Percentiles rank a stretch among this genome's conserved stretches.
phyloP scores from a whole-genome alignment of 2,888 invertebrate genomes.

The Iselma pallidipennis region DNA sequence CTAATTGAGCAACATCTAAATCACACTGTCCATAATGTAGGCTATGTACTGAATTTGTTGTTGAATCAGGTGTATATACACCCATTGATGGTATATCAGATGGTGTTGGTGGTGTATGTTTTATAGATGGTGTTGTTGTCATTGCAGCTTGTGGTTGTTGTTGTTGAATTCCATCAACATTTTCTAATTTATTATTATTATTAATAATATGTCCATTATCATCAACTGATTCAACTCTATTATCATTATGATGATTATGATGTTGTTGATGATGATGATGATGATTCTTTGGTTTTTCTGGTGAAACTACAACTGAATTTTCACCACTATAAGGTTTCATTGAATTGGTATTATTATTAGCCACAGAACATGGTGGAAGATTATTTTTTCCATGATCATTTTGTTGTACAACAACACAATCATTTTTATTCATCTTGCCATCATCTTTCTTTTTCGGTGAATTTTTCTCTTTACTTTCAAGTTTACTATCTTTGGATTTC shows the following conservation, averaged over 20 bases:
- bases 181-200: slow-evolving; percentile 9
- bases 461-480: slow-evolving; percentile 36
- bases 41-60: slow-evolving; percentile 79
- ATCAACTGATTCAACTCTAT: slow-evolving; percentile 15
- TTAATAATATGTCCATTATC: slow-evolving; percentile 13
- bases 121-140: slow-evolving; percentile 45
- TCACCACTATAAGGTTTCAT: background rate
- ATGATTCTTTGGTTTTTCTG: slow-evolving; percentile 22
- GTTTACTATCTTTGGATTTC: slow-evolving; percentile 19
- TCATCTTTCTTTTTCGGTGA: slow-evolving; percentile 44
- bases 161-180: slow-evolving; percentile 28
- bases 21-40: slow-evolving; percentile 80
- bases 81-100: slow-evolving; percentile 78
- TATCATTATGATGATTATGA: slow-evolving; percentile 26
- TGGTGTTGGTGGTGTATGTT: slow-evolving; percentile 57
- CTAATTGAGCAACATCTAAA: slow-evolving; percentile 80
- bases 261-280: slow-evolving; percentile 30
- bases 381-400: background rate
- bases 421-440: slow-evolving; percentile 28
- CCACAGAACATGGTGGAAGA: slow-evolving; percentile 4
- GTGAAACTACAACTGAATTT: slow-evolving; percentile 2
- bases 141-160: slow-evolving; percentile 44
- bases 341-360: background rate
- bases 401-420: slow-evolving; percentile 14
- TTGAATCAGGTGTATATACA: slow-evolving; percentile 83